A percentile compares a stretch with the other conserved stretches of the same genome.
These are phyloP conservation scores for Esox niger DNA, from an alignment of 2,113 vertebrate species.

Conservation along the genomic window DNA sequence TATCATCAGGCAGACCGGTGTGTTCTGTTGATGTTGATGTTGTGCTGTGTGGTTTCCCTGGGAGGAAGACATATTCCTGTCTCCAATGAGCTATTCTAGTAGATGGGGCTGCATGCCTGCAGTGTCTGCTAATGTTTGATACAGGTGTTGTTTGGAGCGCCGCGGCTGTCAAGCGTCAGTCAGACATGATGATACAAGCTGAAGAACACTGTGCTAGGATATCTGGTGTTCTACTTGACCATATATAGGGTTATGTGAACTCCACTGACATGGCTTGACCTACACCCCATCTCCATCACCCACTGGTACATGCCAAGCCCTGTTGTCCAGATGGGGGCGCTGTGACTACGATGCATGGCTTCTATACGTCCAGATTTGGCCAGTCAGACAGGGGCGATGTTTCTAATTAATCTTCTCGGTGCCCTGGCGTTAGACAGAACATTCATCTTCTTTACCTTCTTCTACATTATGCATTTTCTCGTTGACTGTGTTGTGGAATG, in stretches of 20 bases:
- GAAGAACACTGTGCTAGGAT: background rate
- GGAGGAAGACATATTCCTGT: constrained; percentile 43
- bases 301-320: background rate
- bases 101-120: constrained; percentile 18
- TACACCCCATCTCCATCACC: background rate
- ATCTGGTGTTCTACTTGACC: too few species aligned
- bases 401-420: constrained; percentile 63
- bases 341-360: constrained; percentile 35
- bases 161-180: constrained; percentile 34
- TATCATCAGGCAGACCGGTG: too few species aligned
- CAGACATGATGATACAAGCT: background rate
- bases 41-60: constrained; percentile 35
- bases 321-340: constrained; percentile 24
- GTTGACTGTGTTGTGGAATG: constrained; percentile 64
- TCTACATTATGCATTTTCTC: constrained; percentile 67
- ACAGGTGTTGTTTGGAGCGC: constrained; percentile 42
- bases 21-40: constrained; percentile 32
- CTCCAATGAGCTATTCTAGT: constrained; percentile 51
- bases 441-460: constrained; percentile 67
- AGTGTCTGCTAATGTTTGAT: constrained; percentile 35
- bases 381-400: constrained; percentile 46
- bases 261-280: background rate
- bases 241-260: background rate
- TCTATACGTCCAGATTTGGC: constrained; percentile 33
- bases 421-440: constrained; percentile 55